Evolutionary conservation across 2,113 vertebrate genomes (phyloP).

Genomic region (Tenebrosternarchus preto): DNA sequence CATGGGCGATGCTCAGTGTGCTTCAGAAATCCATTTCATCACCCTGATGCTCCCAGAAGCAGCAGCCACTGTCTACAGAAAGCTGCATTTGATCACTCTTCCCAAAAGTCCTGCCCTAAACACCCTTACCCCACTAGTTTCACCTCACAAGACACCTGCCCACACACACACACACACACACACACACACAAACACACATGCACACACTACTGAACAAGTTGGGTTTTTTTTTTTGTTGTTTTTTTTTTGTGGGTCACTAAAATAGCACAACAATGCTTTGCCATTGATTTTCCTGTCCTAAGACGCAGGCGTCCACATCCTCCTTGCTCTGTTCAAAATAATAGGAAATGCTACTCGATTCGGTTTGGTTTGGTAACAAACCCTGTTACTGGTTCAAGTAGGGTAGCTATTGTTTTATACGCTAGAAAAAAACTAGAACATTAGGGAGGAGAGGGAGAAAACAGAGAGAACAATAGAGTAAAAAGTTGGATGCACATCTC

Average conservation of each 20-base stretch:
- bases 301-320: not conserved
- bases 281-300: not conserved
- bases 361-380: not conserved
- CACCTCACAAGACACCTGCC: not conserved
- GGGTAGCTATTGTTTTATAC: slow-evolving; percentile 21
- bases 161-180: slow-evolving; percentile 7
- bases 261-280: not conserved
- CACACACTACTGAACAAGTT: not conserved
- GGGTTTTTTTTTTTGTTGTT: too few species aligned
- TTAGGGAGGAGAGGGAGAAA: not conserved
- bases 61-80: slow-evolving; percentile 55
- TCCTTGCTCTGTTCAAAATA: not conserved
- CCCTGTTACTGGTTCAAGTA: slow-evolving; percentile 5
- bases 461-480: not conserved
- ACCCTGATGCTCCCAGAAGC: slow-evolving; percentile 48
- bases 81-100: slow-evolving; percentile 67
- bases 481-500: not conserved
- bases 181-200: not conserved
- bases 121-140: not conserved
- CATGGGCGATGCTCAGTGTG: slow-evolving; percentile 61
- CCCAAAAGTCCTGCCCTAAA: slow-evolving; percentile 60
- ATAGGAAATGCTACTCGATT: not conserved
- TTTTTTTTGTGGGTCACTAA: slow-evolving; percentile 3
- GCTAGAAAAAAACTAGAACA: not conserved
- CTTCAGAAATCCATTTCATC: slow-evolving; percentile 60